Evolutionary conservation across 2,888 invertebrate species (phyloP).

Genomic region (Cepaea hortensis): DNA sequence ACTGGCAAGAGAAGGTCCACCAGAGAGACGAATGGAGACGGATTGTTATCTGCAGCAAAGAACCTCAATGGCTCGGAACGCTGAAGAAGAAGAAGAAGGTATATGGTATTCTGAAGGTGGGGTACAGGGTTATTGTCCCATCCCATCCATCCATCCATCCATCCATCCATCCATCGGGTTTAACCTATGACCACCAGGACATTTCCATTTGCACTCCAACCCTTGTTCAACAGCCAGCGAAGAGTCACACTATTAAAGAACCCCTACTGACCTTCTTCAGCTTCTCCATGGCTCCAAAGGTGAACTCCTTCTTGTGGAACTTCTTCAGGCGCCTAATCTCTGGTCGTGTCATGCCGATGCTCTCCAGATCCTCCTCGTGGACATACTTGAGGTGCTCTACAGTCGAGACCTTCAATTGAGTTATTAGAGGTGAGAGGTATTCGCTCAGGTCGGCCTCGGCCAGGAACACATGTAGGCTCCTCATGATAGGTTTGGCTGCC

Average conservation of each 20-base stretch:
- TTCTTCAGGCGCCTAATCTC: conserved; percentile 95
- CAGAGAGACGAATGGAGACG: too few relatives aligned
- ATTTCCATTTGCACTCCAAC: neutral
- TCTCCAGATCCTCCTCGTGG: conserved; percentile 91
- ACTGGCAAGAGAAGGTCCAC: too few relatives aligned
- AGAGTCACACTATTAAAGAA: neutral
- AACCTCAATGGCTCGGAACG: too few relatives aligned
- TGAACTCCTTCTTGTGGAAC: conserved; percentile 93
- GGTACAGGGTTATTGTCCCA: neutral
- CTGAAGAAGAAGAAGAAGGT: too few relatives aligned
- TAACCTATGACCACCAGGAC: neutral
- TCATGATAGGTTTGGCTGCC: conserved; percentile 42
- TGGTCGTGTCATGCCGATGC: conserved; percentile 94
- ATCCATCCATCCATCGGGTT: neutral
- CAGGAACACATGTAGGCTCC: conserved; percentile 85
- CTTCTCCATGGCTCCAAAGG: conserved; percentile 93
- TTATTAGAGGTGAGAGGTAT: conserved; percentile 86
- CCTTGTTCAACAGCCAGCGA: neutral
- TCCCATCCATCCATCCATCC: too few relatives aligned
- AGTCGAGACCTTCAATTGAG: conserved; percentile 85
- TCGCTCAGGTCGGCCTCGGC: conserved; percentile 95
- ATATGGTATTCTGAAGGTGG: too few relatives aligned
- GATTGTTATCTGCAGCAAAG: too few relatives aligned
- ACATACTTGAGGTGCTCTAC: conserved; percentile 87
- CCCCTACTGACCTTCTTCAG: conserved; percentile 84